Base-by-base conservation (phyloP, 2,113 vertebrate genomes). In the Neolamprologus sp. region DNA sequence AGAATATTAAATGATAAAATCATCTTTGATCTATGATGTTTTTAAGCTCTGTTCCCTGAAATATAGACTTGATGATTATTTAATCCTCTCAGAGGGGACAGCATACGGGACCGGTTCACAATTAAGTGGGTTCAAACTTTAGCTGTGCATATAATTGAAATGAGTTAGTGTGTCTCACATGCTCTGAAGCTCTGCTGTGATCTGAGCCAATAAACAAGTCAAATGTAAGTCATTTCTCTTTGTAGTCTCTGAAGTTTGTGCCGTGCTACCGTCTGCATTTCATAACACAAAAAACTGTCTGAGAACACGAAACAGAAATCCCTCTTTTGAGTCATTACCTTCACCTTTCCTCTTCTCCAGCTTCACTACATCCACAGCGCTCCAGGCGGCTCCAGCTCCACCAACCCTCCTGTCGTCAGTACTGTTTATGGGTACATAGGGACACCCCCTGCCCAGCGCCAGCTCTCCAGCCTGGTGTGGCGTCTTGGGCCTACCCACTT, bases 331-430 rank as follows among this genome's bases (percentile, higher is more conserved):
- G 3, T 63, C 19, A 3, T 12, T 23, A 4, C 13, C 63, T 84
- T 75, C 26, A 42, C 0, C n/a, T 54, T 17, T 31, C 23, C 19
- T 21, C n/a, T 16, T 47, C 17, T 28, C 65, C 2, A 99, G 99
- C 97, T 99, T 16, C 99, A 99, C 94, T 99, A 99, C 87, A 95
- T 99, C 80, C 99, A 99, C 85, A 98, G 98, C 14, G 95, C 96
- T 1, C 98, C 99, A 0, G 98, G 99, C 0, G 98, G 98, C 21
- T 99, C 97, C 0, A 97, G 98, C 14, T 98, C 98, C 42, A 95
- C 97, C 85, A 99, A 99, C 31, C 98, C 98, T 0, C 99, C 99
- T 0, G 97, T 99, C n/a, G 95, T 98, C 54, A 99, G 98, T 94
- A 98, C 98, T 0, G 99, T 99, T 23, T 99, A 99, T 7, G 96